Percentiles rank a stretch among this genome's conserved stretches.
Conservation (phyloP, 2,888 invertebrate species). For the Ennomos fuscantarius region DNA sequence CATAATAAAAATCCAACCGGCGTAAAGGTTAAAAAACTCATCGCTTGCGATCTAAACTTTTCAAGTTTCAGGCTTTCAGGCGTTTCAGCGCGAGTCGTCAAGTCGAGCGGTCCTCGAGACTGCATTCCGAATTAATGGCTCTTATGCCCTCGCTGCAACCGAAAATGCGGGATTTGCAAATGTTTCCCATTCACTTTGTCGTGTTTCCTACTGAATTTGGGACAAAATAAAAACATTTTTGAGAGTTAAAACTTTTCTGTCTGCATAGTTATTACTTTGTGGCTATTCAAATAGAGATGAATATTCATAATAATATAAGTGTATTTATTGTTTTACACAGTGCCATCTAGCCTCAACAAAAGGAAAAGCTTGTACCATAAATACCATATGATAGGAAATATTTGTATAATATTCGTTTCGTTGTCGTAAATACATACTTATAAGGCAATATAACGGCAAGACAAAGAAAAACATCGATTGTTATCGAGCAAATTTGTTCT, state of each 20-base stretch:
- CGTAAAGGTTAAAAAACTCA: constrained; percentile 23
- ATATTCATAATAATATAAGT: no score
- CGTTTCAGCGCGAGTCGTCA: constrained; percentile 17
- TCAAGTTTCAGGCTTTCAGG: constrained; percentile 21
- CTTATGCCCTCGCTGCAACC: constrained; percentile 14
- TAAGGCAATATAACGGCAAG: no score
- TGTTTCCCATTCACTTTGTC: constrained; percentile 8
- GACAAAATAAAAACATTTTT: neutral
- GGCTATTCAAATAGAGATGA: neutral
- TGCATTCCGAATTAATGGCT: constrained; percentile 30
- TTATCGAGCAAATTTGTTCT: no score
- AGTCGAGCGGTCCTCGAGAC: constrained; percentile 19
- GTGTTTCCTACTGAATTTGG: constrained; percentile 3
- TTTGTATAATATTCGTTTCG: no score
- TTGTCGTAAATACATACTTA: no score
- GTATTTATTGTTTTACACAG: neutral
- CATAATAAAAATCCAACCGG: constrained; percentile 21
- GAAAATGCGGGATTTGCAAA: constrained; percentile 21
- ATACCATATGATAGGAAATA: no score
- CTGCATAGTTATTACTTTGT: neutral
- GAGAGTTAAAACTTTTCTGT: no score
- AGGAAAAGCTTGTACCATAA: no score
- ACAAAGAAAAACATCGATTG: no score
- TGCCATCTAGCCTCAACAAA: no score
- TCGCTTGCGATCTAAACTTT: constrained; percentile 14